phyloP scores from a whole-genome alignment of 2,888 invertebrate genomes.

The Netelia melanura region DNA sequence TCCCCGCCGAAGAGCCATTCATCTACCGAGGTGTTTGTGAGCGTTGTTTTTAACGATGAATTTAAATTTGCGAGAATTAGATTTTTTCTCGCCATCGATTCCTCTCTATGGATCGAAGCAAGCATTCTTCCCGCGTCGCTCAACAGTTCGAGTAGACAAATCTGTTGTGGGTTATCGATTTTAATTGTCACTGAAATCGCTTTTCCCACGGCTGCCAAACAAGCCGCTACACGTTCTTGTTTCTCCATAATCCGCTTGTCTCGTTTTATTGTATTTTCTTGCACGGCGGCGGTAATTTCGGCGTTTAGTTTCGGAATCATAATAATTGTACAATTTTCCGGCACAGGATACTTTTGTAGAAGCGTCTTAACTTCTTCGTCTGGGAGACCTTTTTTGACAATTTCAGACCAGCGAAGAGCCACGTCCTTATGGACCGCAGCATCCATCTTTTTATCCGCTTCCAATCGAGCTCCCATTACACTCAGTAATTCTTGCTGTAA shows the following conservation, averaged over 20 bases:
- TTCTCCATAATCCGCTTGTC: slow-evolving; percentile 57
- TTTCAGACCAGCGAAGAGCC: slow-evolving; percentile 57
- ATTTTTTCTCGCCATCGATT: slow-evolving; percentile 35
- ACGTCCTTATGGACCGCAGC: slow-evolving; percentile 52
- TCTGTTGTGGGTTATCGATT: slow-evolving; percentile 23
- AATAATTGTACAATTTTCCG: slow-evolving; percentile 50
- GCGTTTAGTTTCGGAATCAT: slow-evolving; percentile 44
- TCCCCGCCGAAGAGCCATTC: slow-evolving; percentile 56
- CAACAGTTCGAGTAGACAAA: slow-evolving; percentile 37
- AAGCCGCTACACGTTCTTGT: slow-evolving; percentile 52
- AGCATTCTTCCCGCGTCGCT: slow-evolving; percentile 43
- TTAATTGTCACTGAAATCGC: slow-evolving; percentile 26
- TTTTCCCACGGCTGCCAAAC: slow-evolving; percentile 45
- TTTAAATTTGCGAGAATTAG: slow-evolving; percentile 59
- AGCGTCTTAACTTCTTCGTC: slow-evolving; percentile 47
- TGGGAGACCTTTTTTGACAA: slow-evolving; percentile 54
- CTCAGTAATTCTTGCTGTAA: slow-evolving; percentile 39
- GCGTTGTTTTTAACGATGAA: slow-evolving; percentile 37
- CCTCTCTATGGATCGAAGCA: slow-evolving; percentile 50
- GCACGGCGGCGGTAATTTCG: slow-evolving; percentile 50
- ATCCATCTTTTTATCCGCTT: slow-evolving; percentile 37
- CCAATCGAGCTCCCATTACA: slow-evolving; percentile 52
- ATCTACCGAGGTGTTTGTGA: slow-evolving; percentile 37
- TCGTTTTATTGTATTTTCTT: slow-evolving; percentile 37
- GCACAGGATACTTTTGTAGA: slow-evolving; percentile 52